Evolutionary conservation across 2,113 vertebrate species (phyloP), one percentile per base, ranked within the genome.

Genomic region (Choloepus hoffmanni): DNA sequence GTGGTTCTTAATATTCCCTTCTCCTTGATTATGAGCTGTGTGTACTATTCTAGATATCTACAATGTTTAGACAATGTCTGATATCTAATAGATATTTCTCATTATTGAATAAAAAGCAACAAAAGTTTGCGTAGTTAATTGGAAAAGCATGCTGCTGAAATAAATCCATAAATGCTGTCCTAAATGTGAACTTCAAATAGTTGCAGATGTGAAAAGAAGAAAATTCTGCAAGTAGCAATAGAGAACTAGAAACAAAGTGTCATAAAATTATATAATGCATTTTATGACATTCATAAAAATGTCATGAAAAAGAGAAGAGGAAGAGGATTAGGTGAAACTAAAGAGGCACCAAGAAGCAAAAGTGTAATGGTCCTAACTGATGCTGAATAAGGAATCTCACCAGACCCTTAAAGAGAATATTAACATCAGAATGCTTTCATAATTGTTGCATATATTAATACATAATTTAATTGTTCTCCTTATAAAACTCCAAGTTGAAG

Each of bases 31-130:
- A 8, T 50, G 79, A 90, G 24, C 43, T 48, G 28, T 62, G 23
- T 89, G 24, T 33, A 53, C 55, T 89, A 73, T 62, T 95, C 2
- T 72, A 83, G 24, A 10, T 68, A 30, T 65, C 30, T 63, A 26
- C 72, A 93, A 19, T 97, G 74, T 96, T 96, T 97, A 50, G 65
- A 96, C 30, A 92, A 28, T 53, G 5, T 83, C 45, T 95, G 23
- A 87, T 86, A 89, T 76, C 2, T 79, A 94, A 81, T 58, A 95
- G 90, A 85, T 93, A 43, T 89, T 96, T 82, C 58, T 43, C 79
- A 5, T 50, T 89, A 65, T 73, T 89, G 30, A 95, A 63, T 23
- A 50, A 24, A 84, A 92, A 92, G 68, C 23, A 90, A 40, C 13
- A 78, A 55, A 74, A n/a, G 92, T 95, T 97, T 89, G 33, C 43